A percentile compares a stretch with the other conserved stretches of the same genome.
Conservation (phyloP, 2,113 vertebrate genomes). For the Heliornis fulica region DNA sequence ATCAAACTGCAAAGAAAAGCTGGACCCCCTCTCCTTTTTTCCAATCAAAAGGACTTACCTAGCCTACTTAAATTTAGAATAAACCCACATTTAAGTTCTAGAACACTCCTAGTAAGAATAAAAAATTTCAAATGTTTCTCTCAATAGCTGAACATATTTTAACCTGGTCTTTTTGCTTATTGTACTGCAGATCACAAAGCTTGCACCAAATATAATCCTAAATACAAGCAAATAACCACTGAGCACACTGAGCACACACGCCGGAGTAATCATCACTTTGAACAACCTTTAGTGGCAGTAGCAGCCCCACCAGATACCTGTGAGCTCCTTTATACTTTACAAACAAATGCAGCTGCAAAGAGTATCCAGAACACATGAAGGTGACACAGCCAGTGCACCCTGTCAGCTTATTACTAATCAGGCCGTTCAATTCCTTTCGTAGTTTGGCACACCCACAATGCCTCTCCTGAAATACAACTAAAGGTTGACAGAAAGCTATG, state of each 20-base stretch:
- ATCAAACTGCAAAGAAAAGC: neutral
- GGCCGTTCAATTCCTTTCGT: neutral
- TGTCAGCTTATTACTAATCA: neutral
- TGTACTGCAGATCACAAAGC: neutral
- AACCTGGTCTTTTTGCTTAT: neutral
- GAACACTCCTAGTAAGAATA: neutral
- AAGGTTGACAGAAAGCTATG: neutral
- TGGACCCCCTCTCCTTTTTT: too few species aligned
- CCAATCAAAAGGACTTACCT: neutral
- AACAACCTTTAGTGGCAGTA: neutral
- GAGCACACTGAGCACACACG: neutral
- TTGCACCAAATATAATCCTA: neutral
- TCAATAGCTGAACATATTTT: neutral
- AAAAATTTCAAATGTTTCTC: neutral
- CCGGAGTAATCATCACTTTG: neutral
- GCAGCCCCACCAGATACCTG: neutral
- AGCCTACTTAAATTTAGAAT: neutral
- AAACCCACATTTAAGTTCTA: neutral
- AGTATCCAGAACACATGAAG: neutral
- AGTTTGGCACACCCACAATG: neutral
- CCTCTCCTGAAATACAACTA: neutral
- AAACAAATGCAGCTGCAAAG: neutral
- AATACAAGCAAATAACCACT: neutral
- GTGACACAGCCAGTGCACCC: neutral
- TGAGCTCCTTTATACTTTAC: neutral